phyloP scores from a whole-genome alignment of 2,113 vertebrate genomes.

The Tichodroma muraria region DNA sequence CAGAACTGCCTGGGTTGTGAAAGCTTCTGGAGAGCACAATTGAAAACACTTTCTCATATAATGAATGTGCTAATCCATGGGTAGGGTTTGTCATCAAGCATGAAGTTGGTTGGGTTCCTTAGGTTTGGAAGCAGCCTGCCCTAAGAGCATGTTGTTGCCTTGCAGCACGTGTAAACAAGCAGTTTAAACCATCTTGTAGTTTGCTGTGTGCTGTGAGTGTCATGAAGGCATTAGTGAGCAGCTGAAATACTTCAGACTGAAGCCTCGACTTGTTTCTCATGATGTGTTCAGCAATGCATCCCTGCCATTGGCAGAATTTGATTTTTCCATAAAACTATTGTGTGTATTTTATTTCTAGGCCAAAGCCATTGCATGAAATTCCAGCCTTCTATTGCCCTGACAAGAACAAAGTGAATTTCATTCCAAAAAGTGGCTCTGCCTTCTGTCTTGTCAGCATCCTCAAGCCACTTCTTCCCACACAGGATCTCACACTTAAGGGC shows the following conservation, averaged over 20 bases:
- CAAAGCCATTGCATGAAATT: constrained; percentile 89
- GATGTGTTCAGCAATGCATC: not conserved
- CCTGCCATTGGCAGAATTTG: not conserved
- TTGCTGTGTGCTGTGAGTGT: not conserved
- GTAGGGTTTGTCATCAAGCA: not conserved
- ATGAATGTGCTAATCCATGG: not conserved
- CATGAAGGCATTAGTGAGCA: not conserved
- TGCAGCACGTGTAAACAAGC: not conserved
- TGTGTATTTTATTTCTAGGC: constrained; percentile 74
- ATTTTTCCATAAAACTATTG: not conserved
- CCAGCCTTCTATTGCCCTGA: constrained; percentile 97
- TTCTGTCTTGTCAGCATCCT: constrained; percentile 99
- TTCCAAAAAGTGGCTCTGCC: constrained; percentile 97
- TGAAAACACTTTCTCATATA: not conserved
- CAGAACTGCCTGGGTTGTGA: not conserved
- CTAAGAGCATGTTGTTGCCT: not conserved
- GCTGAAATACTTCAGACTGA: not conserved
- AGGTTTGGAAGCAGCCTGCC: not conserved
- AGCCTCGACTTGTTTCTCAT: not conserved
- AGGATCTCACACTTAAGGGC: constrained; percentile 86
- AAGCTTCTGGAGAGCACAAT: not conserved
- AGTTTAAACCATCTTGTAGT: not conserved
- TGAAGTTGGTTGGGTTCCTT: not conserved
- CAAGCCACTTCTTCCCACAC: constrained; percentile 91
- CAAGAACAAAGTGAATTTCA: constrained; percentile 99